Evolutionary conservation across 2,797 vertebrate species (phyloP).

Genomic region (Avahi laniger): DNA sequence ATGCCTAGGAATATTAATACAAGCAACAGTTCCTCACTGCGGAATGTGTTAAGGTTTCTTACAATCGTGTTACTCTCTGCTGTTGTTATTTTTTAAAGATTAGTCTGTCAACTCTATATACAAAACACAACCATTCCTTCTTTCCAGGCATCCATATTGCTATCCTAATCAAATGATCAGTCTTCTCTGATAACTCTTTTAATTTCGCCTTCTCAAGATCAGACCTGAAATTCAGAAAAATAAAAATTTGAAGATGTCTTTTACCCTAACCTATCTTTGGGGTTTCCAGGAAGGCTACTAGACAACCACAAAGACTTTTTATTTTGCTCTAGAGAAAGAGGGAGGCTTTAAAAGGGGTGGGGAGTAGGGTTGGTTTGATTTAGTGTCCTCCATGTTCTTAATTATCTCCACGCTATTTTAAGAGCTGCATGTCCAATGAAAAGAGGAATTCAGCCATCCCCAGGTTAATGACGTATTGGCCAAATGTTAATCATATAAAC

Average conservation of each 20-base stretch:
- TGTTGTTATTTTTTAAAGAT: not conserved
- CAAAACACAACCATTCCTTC: not conserved
- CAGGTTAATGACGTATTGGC: not conserved
- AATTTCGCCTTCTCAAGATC: not conserved
- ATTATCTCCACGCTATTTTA: not conserved
- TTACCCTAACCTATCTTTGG: not conserved
- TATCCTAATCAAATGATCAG: not conserved
- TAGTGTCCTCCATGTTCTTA: not conserved
- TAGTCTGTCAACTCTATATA: not conserved
- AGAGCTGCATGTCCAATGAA: not conserved
- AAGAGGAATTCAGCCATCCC: not conserved
- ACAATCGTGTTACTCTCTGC: not conserved
- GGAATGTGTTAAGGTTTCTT: not conserved
- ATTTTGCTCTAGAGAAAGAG: not conserved
- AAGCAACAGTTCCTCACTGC: not conserved
- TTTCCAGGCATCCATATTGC: not conserved
- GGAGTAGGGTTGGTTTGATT: not conserved
- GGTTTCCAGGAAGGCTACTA: not conserved
- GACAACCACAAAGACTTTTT: not conserved
- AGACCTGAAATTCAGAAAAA: not conserved
- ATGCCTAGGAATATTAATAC: not conserved
- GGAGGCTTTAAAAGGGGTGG: not conserved
- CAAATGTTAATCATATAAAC: not conserved
- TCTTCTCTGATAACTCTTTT: not conserved
- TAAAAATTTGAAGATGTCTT: not conserved